Evolutionary conservation across 2,113 vertebrate genomes (phyloP).

Genomic region (Crocuta crocuta): DNA sequence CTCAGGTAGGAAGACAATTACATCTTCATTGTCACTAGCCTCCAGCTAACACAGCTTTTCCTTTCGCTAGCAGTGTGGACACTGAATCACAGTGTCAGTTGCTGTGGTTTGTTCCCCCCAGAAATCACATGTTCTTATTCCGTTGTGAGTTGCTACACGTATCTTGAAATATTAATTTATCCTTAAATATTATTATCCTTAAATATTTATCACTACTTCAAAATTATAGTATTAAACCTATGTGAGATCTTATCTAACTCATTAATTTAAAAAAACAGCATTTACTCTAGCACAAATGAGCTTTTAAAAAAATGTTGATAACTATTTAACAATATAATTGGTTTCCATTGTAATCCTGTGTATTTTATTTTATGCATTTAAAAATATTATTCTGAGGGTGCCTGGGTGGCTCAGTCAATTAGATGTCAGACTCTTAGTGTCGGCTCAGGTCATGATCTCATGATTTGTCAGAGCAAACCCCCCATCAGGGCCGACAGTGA

Average conservation of each 20-base stretch:
- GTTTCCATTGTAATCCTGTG: background rate
- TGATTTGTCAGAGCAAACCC: too few relatives aligned
- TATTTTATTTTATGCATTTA: background rate
- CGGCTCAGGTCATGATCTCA: too few relatives aligned
- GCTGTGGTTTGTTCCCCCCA: background rate
- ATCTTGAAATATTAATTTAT: constrained; percentile 5
- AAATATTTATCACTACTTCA: background rate
- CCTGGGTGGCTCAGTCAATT: too few relatives aligned
- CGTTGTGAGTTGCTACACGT: background rate
- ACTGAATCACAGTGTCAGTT: background rate
- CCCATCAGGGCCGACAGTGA: too few relatives aligned
- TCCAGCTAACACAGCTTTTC: background rate
- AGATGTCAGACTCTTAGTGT: too few relatives aligned
- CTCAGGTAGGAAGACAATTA: background rate
- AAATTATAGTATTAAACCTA: background rate
- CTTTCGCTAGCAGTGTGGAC: background rate
- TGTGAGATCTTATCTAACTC: background rate
- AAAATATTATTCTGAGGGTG: background rate
- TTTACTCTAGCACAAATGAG: background rate
- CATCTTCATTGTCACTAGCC: background rate
- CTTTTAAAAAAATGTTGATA: background rate
- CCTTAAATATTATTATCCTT: background rate
- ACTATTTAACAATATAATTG: background rate
- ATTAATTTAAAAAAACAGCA: background rate
- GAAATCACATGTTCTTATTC: constrained; percentile 33